A percentile compares a stretch with the other conserved stretches of the same genome.
phyloP scores from a whole-genome alignment of 2,888 invertebrate genomes.

The Coelogynopora nodosa region DNA sequence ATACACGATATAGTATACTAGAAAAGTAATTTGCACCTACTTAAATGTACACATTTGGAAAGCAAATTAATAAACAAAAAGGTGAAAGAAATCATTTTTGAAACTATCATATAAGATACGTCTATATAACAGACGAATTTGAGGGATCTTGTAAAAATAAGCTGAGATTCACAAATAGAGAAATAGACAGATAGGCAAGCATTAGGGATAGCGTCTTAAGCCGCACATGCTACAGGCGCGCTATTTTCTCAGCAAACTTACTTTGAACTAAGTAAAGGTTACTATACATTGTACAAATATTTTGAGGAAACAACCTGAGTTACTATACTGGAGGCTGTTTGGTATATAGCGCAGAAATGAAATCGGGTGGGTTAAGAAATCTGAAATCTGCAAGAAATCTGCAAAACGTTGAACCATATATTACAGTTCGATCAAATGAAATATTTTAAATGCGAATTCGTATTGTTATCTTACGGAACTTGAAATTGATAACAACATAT shows the following conservation, averaged over 20 bases:
- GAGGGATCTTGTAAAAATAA: not conserved
- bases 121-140: not conserved
- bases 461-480: too few species aligned
- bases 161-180: slow-evolving; percentile 18
- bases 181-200: not conserved
- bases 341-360: too few species aligned
- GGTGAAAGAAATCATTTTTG: not conserved
- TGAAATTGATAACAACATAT: too few species aligned
- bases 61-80: not conserved
- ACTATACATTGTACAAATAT: not conserved
- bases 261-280: slow-evolving; percentile 10
- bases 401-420: too few species aligned
- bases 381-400: too few species aligned
- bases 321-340: not conserved
- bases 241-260: slow-evolving; percentile 31
- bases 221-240: not conserved
- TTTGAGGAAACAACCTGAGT: not conserved
- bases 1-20: not conserved
- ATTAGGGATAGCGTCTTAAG: not conserved
- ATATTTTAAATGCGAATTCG: too few species aligned
- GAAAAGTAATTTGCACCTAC: not conserved
- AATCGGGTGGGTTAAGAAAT: too few species aligned
- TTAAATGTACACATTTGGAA: not conserved
- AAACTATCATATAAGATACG: not conserved
- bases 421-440: too few species aligned